These are phyloP conservation scores for Oncorhynchus tshawytscha DNA, from an alignment of 2,113 vertebrate species.

Conservation along the genomic window DNA sequence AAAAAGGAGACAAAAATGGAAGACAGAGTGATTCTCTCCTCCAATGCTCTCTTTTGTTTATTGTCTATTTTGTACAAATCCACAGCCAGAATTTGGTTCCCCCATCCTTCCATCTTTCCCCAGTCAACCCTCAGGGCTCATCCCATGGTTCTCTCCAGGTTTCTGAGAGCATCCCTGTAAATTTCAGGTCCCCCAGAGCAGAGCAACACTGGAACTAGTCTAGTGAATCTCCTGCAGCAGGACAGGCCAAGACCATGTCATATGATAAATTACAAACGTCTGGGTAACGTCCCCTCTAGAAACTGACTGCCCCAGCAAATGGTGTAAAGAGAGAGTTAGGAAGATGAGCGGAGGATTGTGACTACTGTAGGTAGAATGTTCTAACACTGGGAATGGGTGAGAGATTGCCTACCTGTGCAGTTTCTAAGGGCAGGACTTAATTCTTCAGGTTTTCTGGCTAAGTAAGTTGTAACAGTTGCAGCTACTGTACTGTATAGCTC, in stretches of 20 bases:
- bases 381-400: neutral
- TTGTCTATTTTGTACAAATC: conserved; percentile 1
- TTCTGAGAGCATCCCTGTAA: conserved; percentile 29
- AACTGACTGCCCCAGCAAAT: neutral
- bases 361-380: neutral
- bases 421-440: neutral
- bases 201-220: conserved; percentile 9
- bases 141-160: conserved; percentile 5
- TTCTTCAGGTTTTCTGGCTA: too few species aligned
- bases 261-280: conserved; percentile 42
- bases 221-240: conserved; percentile 32
- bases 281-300: conserved; percentile 43
- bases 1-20: neutral
- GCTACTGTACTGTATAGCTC: too few species aligned
- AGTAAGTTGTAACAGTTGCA: too few species aligned
- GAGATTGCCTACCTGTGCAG: neutral
- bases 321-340: neutral
- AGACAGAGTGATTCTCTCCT: conserved; percentile 6
- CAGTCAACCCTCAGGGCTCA: conserved; percentile 6
- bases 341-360: conserved; percentile 24
- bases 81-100: conserved; percentile 3
- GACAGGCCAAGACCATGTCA: conserved; percentile 20
- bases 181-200: conserved; percentile 28
- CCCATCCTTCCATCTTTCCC: conserved; percentile 16
- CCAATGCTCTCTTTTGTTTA: conserved; percentile 10